Conservation (phyloP, 2,888 invertebrate species). For the Gymnoscelis rufifasciata region DNA sequence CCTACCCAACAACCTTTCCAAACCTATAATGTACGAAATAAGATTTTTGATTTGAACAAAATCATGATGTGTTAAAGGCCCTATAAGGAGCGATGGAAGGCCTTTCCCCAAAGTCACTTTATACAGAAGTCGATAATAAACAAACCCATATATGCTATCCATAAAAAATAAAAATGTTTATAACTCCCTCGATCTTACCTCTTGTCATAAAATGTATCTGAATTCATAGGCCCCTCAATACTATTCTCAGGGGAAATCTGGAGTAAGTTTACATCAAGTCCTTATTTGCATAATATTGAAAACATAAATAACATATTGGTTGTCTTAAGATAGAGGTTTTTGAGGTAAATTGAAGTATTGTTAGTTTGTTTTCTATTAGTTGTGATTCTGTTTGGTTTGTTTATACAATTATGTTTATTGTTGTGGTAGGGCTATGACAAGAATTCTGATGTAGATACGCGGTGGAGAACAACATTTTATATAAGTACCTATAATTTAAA, state of each 20-base stretch:
- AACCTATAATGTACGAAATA: too few species aligned
- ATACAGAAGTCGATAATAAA: not conserved
- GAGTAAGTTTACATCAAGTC: slow-evolving; percentile 25
- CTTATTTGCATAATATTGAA: slow-evolving; percentile 13
- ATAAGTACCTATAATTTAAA: too few species aligned
- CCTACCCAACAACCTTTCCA: too few species aligned
- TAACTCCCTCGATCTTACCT: slow-evolving; percentile 22
- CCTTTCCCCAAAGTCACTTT: not conserved
- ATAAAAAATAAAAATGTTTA: slow-evolving; percentile 21
- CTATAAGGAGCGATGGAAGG: too few species aligned
- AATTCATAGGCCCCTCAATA: slow-evolving; percentile 26
- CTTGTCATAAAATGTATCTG: slow-evolving; percentile 30
- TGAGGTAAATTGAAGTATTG: not conserved
- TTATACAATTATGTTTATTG: too few species aligned
- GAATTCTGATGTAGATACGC: too few species aligned
- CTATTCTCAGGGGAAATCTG: slow-evolving; percentile 36
- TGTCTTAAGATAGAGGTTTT: not conserved
- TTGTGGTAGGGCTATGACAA: too few species aligned
- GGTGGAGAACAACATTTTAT: too few species aligned
- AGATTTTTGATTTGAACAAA: too few species aligned
- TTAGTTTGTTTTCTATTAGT: too few species aligned
- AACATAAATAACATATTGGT: not conserved
- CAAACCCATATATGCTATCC: slow-evolving; percentile 6
- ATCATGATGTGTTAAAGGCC: too few species aligned
- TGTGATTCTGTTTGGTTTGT: too few species aligned